Evolutionary conservation across 2,113 vertebrate genomes (phyloP).

Genomic region (Propithecus coquereli): DNA sequence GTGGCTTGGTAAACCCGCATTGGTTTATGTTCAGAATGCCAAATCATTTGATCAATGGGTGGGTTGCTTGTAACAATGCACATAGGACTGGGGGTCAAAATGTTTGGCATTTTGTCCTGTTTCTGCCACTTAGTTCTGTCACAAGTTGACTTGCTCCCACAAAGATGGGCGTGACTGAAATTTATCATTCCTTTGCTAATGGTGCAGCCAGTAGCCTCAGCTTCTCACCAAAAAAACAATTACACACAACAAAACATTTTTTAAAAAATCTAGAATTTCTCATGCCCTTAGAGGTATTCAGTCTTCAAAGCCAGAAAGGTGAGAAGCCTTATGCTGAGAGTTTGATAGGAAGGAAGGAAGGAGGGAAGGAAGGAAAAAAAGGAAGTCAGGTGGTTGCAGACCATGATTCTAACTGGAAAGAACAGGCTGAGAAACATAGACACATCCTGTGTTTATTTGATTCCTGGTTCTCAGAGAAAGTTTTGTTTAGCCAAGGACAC

Average conservation of each 20-base stretch:
- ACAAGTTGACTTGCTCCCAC: slow-evolving; percentile 9
- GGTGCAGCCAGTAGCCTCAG: neutral
- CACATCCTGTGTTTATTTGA: slow-evolving; percentile 52
- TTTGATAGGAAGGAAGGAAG: neutral
- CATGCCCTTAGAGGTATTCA: neutral
- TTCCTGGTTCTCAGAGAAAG: slow-evolving; percentile 44
- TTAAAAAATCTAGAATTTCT: slow-evolving; percentile 20
- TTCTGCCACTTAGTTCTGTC: slow-evolving; percentile 20
- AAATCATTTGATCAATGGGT: slow-evolving; percentile 13
- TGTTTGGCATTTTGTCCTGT: neutral
- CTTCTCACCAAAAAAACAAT: neutral
- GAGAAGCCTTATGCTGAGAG: neutral
- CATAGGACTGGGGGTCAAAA: neutral
- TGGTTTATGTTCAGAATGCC: neutral
- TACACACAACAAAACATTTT: neutral
- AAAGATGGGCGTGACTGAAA: slow-evolving; percentile 21
- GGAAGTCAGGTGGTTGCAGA: neutral
- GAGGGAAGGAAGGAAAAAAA: neutral
- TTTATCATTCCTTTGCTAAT: slow-evolving; percentile 13
- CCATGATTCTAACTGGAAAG: neutral
- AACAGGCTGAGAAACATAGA: slow-evolving; percentile 21
- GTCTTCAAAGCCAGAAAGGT: slow-evolving; percentile 36
- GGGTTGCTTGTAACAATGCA: neutral
- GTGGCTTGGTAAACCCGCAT: neutral
- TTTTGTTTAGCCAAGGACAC: slow-evolving; percentile 51